Conservation (phyloP, 2,797 vertebrate genomes). For the Acropternis orthonyx region DNA sequence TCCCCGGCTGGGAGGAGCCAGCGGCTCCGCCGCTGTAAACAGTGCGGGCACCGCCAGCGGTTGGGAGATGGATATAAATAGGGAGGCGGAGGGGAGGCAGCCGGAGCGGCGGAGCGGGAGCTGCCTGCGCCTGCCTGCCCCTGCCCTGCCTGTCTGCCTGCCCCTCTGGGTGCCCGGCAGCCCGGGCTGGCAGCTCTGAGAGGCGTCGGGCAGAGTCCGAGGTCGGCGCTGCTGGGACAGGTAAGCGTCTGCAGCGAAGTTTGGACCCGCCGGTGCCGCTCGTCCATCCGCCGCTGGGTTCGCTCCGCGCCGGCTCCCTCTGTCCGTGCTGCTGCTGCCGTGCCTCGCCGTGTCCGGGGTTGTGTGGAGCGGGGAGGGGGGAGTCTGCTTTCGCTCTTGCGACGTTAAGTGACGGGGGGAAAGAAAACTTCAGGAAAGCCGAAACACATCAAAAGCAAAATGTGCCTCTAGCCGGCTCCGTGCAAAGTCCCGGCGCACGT, state of each 20-base stretch:
- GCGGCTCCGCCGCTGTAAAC: conserved; percentile 55
- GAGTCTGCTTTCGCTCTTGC: not conserved
- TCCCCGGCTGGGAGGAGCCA: conserved; percentile 67
- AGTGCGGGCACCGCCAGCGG: conserved; percentile 62
- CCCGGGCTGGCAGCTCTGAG: not conserved
- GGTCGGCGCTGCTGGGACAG: not conserved
- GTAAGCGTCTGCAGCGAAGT: conserved; percentile 7
- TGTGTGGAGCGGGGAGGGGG: not conserved
- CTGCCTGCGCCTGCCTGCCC: conserved; percentile 3
- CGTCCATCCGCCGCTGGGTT: not conserved
- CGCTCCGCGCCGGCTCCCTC: not conserved
- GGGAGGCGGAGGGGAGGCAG: conserved; percentile 49
- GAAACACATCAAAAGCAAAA: not conserved
- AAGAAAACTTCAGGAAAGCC: no score
- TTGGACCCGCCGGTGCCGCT: not conserved
- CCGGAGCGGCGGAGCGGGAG: conserved; percentile 17
- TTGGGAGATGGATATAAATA: conserved; percentile 64
- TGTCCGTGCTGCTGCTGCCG: not conserved
- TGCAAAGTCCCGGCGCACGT: not conserved
- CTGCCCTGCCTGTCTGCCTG: not conserved
- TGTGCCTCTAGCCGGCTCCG: not conserved
- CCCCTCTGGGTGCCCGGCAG: not conserved
- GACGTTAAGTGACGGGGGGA: not conserved
- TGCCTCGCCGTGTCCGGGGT: not conserved
- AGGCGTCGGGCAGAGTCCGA: not conserved